Base-by-base conservation (phyloP, 2,888 invertebrate genomes). In the Cryptocheilus praepositus region DNA sequence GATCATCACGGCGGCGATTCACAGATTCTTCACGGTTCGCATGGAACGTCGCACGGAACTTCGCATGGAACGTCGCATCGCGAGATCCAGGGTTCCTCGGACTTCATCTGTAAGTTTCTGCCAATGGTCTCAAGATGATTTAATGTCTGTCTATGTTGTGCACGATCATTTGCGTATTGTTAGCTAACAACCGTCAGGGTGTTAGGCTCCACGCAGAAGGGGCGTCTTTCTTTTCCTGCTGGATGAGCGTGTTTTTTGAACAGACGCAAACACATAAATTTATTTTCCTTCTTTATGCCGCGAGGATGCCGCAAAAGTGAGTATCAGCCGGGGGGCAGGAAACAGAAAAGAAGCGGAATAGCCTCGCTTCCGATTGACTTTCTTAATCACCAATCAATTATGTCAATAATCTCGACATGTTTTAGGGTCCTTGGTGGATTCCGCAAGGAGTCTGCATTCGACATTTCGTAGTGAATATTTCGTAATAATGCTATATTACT, bases 1-100 rank as follows among this genome's bases (percentile, higher is more conserved):
- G 72, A 81, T 51, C 58, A 81, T 13, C 83, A 82, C 59, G 77
- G 74, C 13, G 11, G 36, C 8, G 4, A 36, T 7, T 74, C 81
- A 2, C 74, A 76, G n/a, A 77, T 61, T 43, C 63, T 77, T 52
- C 71, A 71, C 16, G 73, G 61, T 55, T 80, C 82, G 0, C 79
- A 80, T 57, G 89, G 87, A 64, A 85, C 83, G 36, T 36, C 36
- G 11, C 89, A 89, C n/a, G n/a, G n/a, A n/a, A n/a, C n/a, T 55
- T 80, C 82, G 0, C 79, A 80, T 57, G 89, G 87, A 64, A 85
- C 83, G 36, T 36, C 36, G 11, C 89, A 89, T 71, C 88, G 87
- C 60, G 90, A 89, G 64, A 88, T 90, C 59, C 90, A 90, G 82
- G 93, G 92, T 75, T 93, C 93, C 77, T 92, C 92, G 79, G 92